Conservation (phyloP, 2,113 vertebrate species). For the Zosterops hypoxanthus region DNA sequence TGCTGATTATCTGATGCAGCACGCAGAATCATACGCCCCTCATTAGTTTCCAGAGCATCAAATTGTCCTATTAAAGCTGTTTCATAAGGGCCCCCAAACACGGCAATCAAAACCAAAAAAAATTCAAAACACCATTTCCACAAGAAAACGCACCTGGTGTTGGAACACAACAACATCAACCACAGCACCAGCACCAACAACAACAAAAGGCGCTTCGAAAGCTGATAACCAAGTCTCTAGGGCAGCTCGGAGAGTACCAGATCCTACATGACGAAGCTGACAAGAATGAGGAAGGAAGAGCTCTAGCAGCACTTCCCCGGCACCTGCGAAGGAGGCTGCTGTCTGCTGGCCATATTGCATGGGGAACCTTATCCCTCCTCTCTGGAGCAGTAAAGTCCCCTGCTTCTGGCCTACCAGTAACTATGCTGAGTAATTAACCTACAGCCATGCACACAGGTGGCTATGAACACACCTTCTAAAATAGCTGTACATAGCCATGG, state of each 20-base stretch:
- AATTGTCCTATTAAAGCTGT: not conserved
- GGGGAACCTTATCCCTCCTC: not conserved
- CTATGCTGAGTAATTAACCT: not conserved
- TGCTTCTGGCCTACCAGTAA: not conserved
- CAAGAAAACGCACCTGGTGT: not conserved
- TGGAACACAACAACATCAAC: not conserved
- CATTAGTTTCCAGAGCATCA: not conserved
- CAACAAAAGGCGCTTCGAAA: not conserved
- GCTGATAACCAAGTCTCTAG: not conserved
- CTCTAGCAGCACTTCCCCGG: not conserved
- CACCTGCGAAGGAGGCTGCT: not conserved
- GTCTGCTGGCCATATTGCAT: rapidly evolving
- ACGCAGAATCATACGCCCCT: not conserved
- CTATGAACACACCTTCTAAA: not conserved
- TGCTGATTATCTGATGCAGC: not conserved
- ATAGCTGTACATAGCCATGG: not conserved
- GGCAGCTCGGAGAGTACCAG: not conserved
- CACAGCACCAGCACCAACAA: not conserved
- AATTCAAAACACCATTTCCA: not conserved
- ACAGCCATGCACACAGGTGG: not conserved
- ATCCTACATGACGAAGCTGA: rapidly evolving
- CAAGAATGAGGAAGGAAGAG: not conserved
- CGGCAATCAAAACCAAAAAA: not conserved
- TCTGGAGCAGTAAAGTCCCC: rapidly evolving
- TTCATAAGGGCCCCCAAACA: not conserved